A percentile compares a stretch with the other conserved stretches of the same genome.
phyloP scores from a whole-genome alignment of 2,113 vertebrate species.

The Zosterops borbonicus region DNA sequence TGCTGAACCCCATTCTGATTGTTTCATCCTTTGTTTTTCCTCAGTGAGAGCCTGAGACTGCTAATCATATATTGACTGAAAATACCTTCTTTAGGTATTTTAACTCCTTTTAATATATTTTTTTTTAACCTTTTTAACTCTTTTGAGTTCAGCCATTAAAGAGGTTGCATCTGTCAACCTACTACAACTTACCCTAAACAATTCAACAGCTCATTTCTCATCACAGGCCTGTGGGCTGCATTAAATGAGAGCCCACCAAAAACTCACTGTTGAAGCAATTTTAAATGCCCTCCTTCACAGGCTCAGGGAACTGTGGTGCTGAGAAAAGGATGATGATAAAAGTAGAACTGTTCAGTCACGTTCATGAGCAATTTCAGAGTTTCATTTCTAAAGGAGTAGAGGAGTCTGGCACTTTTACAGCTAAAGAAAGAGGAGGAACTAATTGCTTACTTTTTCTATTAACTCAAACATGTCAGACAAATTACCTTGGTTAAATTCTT shows the following conservation, averaged over 20 bases:
- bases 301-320: not conserved
- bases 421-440: not conserved
- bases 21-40: not conserved
- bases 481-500: not conserved
- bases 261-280: not conserved
- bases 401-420: not conserved
- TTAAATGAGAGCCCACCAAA: not conserved
- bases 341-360: not conserved
- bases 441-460: not conserved
- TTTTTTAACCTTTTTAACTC: not conserved
- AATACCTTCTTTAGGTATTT: not conserved
- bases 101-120: not conserved
- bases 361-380: not conserved
- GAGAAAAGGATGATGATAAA: not conserved
- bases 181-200: not conserved
- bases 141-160: constrained; percentile 1
- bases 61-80: not conserved
- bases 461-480: not conserved
- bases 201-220: not conserved
- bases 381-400: not conserved
- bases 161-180: not conserved
- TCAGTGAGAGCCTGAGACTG: not conserved
- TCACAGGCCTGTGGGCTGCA: not conserved
- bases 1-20: not conserved
- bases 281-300: not conserved